Base-by-base conservation (phyloP, 1,140 invertebrate genomes). In the Helicoverpa zea region DNA sequence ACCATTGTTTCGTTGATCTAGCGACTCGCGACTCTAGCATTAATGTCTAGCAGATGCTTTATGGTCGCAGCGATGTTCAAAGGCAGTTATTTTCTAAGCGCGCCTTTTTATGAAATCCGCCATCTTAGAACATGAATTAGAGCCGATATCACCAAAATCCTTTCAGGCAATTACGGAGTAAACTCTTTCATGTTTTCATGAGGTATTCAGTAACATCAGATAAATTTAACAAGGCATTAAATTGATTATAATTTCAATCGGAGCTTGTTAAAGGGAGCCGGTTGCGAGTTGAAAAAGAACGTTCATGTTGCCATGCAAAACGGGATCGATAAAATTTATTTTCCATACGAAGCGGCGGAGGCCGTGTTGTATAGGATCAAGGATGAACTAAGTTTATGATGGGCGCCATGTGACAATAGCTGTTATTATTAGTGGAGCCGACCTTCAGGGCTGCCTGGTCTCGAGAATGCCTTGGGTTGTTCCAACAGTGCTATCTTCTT, bases 1-100 rank as follows among this genome's bases (percentile, higher is more conserved):
- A 87, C 88, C 91, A 89, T 93, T 93, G 91, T 91, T 92, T 88
- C 87, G 90, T 89, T 85, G 85, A 88, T 88, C 87, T 81, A 85
- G 81, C 86, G 86, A 88, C 86, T 86, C 83, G 72, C 79, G 68
- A 87, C 59, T 51, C 83, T 85, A 84, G 81, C 82, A 82, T 89
- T 90, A 91, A 89, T 87, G 90, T 90, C 89, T 91, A 88, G 86
- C 88, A 88, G 88, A 91, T 91, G 90, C 86, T 90, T 91, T 92
- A 91, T 89, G 84, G 47, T 18, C 18, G n/a, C 35, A 61, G 43
- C 18, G 16, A 23, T 85, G 49, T 66, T 66, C 66, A 49, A 68
- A 78, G 73, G 51, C 35, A 43, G 30, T 43, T 47, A 14, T 64
- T 64, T 64, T 29, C 10, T 35, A 63, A 58, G n/a, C 54, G n/a